Evolutionary conservation across 2,113 vertebrate genomes (phyloP).

Genomic region (Ammodytes marinus): DNA sequence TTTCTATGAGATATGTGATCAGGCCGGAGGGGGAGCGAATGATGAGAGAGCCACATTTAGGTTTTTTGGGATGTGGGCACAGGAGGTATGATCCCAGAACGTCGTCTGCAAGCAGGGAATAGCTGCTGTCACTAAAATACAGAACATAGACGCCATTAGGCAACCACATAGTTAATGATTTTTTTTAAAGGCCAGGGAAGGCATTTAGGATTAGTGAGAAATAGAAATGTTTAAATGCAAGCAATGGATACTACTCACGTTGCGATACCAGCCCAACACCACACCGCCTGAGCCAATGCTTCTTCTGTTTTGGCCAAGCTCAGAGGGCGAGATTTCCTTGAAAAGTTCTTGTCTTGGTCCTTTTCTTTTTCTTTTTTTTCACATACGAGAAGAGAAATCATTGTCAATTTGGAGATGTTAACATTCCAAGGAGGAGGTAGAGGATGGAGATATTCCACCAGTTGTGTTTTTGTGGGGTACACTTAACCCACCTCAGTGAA

Average conservation of each 20-base stretch:
- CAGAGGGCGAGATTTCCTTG: conserved; percentile 52
- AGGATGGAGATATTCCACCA: neutral
- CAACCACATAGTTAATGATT: neutral
- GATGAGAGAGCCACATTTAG: conserved; percentile 86
- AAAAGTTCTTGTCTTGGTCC: conserved; percentile 20
- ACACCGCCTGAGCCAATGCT: conserved; percentile 90
- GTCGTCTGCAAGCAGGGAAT: conserved; percentile 87
- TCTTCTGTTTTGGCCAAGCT: conserved; percentile 90
- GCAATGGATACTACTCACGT: conserved; percentile 75
- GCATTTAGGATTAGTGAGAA: neutral
- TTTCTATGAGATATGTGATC: conserved; percentile 83
- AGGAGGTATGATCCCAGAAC: conserved; percentile 91
- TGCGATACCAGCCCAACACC: conserved; percentile 91
- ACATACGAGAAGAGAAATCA: conserved; percentile 3
- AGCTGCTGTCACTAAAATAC: conserved; percentile 85
- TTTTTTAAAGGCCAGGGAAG: no score
- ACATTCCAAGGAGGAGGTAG: neutral
- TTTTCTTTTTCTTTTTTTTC: conserved; percentile 70
- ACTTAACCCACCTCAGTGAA: conserved; percentile 10
- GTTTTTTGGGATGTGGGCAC: conserved; percentile 84
- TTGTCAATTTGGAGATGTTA: neutral
- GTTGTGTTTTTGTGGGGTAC: conserved; percentile 5
- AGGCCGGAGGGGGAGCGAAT: conserved; percentile 88
- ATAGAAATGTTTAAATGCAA: neutral
- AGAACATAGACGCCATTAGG: neutral